A percentile compares a stretch with the other conserved stretches of the same genome.
Conservation (phyloP, 2,888 invertebrate genomes). For the Nomada flava region DNA sequence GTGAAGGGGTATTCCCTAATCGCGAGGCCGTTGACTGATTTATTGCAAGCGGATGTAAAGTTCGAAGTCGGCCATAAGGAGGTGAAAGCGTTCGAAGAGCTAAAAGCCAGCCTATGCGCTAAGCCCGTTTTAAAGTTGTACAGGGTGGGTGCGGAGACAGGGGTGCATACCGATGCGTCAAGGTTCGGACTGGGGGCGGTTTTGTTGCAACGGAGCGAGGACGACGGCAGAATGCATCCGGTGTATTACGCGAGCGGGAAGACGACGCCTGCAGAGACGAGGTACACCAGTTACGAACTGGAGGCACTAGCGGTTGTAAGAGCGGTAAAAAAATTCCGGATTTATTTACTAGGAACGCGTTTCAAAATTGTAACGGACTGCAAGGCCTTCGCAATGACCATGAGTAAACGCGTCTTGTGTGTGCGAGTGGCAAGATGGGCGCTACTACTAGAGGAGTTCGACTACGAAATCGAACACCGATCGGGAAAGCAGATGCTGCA, state of each 20-base stretch:
- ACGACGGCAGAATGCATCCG: neutral
- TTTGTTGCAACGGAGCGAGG: neutral
- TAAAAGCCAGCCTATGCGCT: neutral
- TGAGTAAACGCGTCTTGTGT: constrained; percentile 1
- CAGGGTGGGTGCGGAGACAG: neutral
- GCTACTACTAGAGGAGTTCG: neutral
- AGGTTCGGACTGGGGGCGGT: neutral
- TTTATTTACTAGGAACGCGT: neutral
- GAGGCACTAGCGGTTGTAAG: neutral
- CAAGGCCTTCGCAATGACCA: neutral
- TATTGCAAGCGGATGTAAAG: neutral
- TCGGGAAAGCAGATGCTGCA: constrained; percentile 1
- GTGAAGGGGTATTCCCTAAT: neutral
- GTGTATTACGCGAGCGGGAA: neutral
- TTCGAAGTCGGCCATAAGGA: neutral
- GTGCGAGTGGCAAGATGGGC: constrained; percentile 2
- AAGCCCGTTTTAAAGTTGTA: neutral
- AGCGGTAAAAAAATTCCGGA: neutral
- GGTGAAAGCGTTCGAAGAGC: neutral
- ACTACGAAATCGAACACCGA: neutral
- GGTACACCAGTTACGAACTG: constrained; percentile 2
- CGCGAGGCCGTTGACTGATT: constrained; percentile 1
- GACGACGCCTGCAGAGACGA: neutral
- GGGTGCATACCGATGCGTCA: constrained; percentile 10
- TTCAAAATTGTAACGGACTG: constrained; percentile 17